phyloP scores from a whole-genome alignment of 2,113 vertebrate species.

The Actinemys pallida region DNA sequence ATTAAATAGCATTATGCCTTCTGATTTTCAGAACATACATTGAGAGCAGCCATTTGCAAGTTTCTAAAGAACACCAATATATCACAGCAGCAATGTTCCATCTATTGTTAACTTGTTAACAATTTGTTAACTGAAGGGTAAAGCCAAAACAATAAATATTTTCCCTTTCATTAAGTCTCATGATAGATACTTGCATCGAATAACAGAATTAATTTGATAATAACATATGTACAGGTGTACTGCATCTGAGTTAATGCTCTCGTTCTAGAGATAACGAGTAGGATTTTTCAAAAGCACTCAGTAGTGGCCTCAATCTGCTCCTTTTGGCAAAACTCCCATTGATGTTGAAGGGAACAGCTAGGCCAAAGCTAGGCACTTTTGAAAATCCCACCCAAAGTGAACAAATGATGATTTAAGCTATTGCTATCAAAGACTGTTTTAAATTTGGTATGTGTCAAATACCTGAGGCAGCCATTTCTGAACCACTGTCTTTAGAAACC shows the following conservation, averaged over 20 bases:
- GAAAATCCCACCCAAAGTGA: background rate
- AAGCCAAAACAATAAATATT: background rate
- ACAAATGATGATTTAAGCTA: background rate
- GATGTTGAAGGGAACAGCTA: background rate
- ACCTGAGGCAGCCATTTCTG: background rate
- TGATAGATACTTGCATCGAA: background rate
- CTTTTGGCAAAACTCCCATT: background rate
- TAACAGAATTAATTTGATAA: background rate
- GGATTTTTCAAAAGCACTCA: background rate
- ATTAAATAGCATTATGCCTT: background rate
- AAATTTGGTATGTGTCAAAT: background rate
- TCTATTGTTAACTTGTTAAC: no score
- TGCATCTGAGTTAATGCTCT: background rate
- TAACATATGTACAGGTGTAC: rapidly evolving
- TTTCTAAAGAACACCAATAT: background rate
- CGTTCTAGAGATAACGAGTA: background rate
- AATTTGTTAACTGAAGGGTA: background rate
- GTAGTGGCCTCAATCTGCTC: background rate
- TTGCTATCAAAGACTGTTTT: background rate
- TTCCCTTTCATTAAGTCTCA: background rate
- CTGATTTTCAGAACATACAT: background rate
- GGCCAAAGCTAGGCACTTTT: background rate
- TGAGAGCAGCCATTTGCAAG: background rate
- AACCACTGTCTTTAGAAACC: background rate
- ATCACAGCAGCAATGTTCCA: background rate